Percentiles rank a stretch among this genome's conserved stretches.
Evolutionary conservation across 2,113 vertebrate genomes (phyloP).

Genomic region (Sciurus niger): DNA sequence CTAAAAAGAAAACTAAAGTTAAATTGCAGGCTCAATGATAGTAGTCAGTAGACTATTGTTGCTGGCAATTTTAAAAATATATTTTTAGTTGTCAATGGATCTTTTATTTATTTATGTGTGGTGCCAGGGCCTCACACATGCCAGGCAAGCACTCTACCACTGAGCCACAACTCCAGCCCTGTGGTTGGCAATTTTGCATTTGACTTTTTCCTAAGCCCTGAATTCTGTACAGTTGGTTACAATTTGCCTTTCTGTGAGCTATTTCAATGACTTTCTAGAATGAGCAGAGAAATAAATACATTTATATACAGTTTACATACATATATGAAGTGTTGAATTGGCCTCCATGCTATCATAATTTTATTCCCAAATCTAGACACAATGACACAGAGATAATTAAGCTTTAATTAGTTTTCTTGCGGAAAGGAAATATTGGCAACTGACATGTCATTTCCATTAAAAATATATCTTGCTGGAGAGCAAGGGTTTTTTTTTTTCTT

Average conservation of each 20-base stretch:
- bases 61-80: neutral
- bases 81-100: too few relatives aligned
- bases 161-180: too few relatives aligned
- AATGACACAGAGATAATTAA: conserved; percentile 65
- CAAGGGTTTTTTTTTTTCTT: neutral
- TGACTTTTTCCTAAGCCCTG: neutral
- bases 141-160: too few relatives aligned
- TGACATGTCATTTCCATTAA: conserved; percentile 5
- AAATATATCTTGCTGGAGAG: neutral
- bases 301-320: too few relatives aligned
- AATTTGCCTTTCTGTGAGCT: neutral
- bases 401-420: conserved; percentile 52
- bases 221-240: neutral
- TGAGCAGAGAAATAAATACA: too few relatives aligned
- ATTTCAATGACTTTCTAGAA: too few relatives aligned
- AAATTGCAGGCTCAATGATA: neutral
- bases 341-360: neutral
- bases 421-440: conserved; percentile 33
- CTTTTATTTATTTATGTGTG: too few relatives aligned
- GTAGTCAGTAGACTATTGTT: neutral
- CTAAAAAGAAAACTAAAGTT: neutral
- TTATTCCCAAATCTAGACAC: conserved; percentile 47
- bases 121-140: too few relatives aligned
- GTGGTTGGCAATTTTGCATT: neutral
- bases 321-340: neutral